Evolutionary conservation across 2,113 vertebrate genomes (phyloP).

Genomic region (Tyrannus savana): DNA sequence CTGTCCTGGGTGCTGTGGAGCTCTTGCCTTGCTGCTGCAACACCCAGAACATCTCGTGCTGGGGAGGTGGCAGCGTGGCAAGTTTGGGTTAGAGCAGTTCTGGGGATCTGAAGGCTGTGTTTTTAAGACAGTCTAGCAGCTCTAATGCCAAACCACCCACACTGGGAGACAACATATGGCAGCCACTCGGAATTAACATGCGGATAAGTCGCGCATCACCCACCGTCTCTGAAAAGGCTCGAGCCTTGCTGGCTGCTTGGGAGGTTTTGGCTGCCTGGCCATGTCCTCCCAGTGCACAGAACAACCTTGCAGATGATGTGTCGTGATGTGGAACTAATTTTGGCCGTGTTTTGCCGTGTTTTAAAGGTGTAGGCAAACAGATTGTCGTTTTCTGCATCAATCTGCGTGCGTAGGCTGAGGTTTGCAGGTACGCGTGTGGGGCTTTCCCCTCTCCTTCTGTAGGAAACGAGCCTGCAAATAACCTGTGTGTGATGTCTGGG

Average conservation of each 20-base stretch:
- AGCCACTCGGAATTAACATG: not conserved
- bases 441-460: not conserved
- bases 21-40: not conserved
- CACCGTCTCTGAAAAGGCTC: not conserved
- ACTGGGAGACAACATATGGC: conserved; percentile 32
- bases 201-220: not conserved
- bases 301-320: accelerated
- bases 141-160: conserved; percentile 38
- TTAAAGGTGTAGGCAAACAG: not conserved
- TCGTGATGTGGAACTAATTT: accelerated
- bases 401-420: not conserved
- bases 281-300: accelerated
- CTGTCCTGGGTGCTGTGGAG: accelerated
- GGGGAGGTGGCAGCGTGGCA: not conserved
- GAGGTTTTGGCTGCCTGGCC: not conserved
- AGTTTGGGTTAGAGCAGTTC: not conserved
- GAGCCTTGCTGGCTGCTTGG: not conserved
- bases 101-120: not conserved
- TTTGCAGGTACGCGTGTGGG: not conserved
- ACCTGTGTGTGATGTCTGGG: accelerated
- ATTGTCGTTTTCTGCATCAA: accelerated
- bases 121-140: conserved; percentile 33
- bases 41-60: not conserved
- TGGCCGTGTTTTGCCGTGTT: accelerated
- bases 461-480: not conserved